These are phyloP conservation scores for Chaenocephalus aceratus DNA, from an alignment of 2,113 vertebrate species.

Conservation along the genomic window DNA sequence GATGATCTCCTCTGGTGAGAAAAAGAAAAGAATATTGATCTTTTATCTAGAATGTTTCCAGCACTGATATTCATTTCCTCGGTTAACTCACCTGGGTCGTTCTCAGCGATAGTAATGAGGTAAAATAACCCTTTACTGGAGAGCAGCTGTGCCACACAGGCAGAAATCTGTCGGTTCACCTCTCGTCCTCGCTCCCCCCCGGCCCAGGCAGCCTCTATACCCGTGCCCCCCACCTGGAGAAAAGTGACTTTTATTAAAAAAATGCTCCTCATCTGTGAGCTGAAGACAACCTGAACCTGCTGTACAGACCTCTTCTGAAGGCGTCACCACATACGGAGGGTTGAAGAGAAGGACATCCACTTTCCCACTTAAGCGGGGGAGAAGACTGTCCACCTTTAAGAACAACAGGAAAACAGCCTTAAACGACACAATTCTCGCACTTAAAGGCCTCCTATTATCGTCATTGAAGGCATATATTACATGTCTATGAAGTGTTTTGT, in stretches of 20 bases:
- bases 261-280: neutral
- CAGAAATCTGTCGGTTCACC: conserved; percentile 92
- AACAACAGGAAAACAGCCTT: rapidly evolving
- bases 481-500: no score
- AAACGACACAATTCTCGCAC: rapidly evolving
- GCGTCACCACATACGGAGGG: conserved; percentile 95
- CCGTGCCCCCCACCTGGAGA: conserved; percentile 86
- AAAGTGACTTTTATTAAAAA: neutral
- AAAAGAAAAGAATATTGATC: neutral
- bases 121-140: conserved; percentile 91
- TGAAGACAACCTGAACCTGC: neutral
- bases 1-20: conserved; percentile 89
- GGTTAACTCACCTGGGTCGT: conserved; percentile 88
- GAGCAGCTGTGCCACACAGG: conserved; percentile 87
- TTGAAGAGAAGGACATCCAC: conserved; percentile 96
- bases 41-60: no score
- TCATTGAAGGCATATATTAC: no score
- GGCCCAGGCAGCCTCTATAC: conserved; percentile 94
- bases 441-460: no score
- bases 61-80: rapidly evolving
- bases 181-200: conserved; percentile 91
- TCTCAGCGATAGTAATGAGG: conserved; percentile 91
- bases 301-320: conserved; percentile 89
- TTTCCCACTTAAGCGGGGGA: conserved; percentile 88
- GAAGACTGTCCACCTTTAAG: conserved; percentile 85